These are phyloP conservation scores for Otolemur garnettii DNA, from an alignment of 2,113 vertebrate species.

Conservation along the genomic window DNA sequence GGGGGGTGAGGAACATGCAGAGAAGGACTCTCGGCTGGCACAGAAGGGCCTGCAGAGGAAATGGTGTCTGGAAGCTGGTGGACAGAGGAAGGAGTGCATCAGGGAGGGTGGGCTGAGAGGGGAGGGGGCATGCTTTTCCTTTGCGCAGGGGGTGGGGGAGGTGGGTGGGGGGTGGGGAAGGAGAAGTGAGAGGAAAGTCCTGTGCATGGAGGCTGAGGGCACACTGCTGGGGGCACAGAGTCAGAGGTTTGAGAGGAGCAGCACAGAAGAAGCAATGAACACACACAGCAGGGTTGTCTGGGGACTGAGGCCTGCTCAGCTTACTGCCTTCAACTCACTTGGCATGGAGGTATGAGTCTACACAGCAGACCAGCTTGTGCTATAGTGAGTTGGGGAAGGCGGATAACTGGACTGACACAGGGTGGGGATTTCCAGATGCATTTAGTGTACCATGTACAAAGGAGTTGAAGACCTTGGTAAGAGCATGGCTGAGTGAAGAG, in stretches of 20 bases:
- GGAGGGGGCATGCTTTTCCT: background rate
- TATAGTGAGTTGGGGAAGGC: background rate
- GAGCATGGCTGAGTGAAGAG: background rate
- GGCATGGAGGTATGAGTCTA: fast-evolving
- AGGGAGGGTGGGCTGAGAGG: background rate
- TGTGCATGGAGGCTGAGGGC: fast-evolving
- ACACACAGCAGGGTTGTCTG: too few relatives aligned
- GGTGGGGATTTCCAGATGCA: background rate
- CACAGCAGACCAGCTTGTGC: background rate
- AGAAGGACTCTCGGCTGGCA: background rate
- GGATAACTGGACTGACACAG: background rate
- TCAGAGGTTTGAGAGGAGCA: background rate
- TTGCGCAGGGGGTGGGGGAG: background rate
- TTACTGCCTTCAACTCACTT: fast-evolving
- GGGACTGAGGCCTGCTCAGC: background rate
- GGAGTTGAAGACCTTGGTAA: background rate
- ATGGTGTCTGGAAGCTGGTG: background rate
- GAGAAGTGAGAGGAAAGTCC: background rate
- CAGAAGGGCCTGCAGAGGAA: background rate
- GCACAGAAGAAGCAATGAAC: background rate
- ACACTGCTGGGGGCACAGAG: background rate
- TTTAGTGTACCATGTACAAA: background rate
- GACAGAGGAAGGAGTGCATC: background rate
- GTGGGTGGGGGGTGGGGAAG: fast-evolving
- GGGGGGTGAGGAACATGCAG: too few relatives aligned